Evolutionary conservation across 1,140 invertebrate genomes (phyloP), one percentile per base, ranked within the genome.

Genomic region (Wiebesia pumilae): DNA sequence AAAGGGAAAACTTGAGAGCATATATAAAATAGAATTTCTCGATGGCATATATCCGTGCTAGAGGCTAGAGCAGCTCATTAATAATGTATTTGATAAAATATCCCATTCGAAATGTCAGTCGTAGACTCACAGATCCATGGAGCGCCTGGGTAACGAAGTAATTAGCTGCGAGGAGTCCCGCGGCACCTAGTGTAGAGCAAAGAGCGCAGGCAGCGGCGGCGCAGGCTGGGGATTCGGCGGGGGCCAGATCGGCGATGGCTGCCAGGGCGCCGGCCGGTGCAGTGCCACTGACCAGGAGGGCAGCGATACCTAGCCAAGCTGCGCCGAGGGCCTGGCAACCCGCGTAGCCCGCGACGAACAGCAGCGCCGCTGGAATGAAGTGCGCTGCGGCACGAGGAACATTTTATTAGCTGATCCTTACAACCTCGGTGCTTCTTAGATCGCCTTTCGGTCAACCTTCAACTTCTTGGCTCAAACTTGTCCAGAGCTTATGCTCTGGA

Each of bases 341-440:
- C 0, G 94, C 95, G 88, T 95, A 95, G 7, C 95, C 95, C 14
- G 95, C 92, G 12, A 95, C 95, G 88, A 95, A 95, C n/a, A 95
- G 92, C 1, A 95, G 87, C 0, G 95, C 95, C 30, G 95, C 95
- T 0, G 95, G 95, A 73, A 95, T 94, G 84, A 95, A 95, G 89
- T 95, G 95, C 19, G 95, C 95, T 95, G 84, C n/a, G 54, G n/a
- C 75, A 73, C 14, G 19, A 73, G 43, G 14, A 54, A 2, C 12
- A 54, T 54, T 54, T 54, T 54, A 9, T 54, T 19, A 54, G 19
- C 16, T 67, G 16, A 3, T 54, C 51, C 2, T 67, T 81, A 0
- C 30, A 82, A 75, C 27, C 30, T 67, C 27, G 21, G 2, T 14
- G 1, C n/a, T n/a, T n/a, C n/a, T n/a, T n/a, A n/a, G n/a, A n/a